Conservation (phyloP, 2,113 vertebrate species). For the Tylochromis polylepis region DNA sequence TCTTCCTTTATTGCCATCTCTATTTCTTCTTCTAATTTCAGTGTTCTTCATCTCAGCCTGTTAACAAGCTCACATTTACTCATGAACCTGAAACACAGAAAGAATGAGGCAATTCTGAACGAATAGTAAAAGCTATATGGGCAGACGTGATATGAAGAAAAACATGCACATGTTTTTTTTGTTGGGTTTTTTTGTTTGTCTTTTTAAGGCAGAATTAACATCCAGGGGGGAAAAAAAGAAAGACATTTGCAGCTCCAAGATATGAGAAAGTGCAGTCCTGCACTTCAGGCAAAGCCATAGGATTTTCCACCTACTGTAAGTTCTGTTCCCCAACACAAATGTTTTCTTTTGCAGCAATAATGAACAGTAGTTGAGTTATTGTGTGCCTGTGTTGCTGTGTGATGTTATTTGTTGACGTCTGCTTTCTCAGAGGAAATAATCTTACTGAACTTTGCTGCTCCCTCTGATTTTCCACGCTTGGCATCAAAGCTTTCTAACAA, state of each 20-base stretch:
- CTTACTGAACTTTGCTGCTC: not conserved
- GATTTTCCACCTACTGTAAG: not conserved
- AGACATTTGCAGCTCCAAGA: not conserved
- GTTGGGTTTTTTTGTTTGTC: not conserved
- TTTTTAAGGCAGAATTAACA: not conserved
- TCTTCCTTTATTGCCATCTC: not conserved
- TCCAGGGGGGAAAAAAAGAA: not conserved
- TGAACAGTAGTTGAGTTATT: not conserved
- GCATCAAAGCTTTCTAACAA: not conserved
- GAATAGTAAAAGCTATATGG: not conserved
- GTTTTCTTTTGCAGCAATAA: no score
- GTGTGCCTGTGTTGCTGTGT: not conserved
- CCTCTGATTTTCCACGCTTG: not conserved
- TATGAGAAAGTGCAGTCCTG: not conserved
- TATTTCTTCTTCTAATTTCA: not conserved
- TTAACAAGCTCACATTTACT: not conserved
- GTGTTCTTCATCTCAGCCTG: not conserved
- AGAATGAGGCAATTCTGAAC: not conserved
- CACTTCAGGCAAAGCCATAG: not conserved
- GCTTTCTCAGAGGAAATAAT: conserved; percentile 30
- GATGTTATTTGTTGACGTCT: not conserved
- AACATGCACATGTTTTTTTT: not conserved
- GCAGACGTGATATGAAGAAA: not conserved
- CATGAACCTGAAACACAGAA: not conserved
- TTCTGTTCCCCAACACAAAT: not conserved